These are phyloP conservation scores for Rhadinocentrus ornatus DNA, from an alignment of 2,797 vertebrate genomes.

Conservation along the genomic window DNA sequence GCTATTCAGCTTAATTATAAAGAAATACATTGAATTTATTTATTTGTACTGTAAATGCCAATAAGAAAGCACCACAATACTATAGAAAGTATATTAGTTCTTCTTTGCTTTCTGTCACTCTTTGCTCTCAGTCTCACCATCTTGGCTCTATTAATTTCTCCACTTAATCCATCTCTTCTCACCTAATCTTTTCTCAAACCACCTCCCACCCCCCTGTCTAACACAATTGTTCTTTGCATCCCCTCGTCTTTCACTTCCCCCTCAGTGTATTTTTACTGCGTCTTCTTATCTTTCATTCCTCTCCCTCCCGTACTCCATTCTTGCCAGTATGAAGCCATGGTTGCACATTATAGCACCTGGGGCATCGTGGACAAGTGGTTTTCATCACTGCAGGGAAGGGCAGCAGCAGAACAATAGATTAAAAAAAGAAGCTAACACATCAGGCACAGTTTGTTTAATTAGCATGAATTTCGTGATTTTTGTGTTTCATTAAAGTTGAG, in stretches of 20 bases:
- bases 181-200: slow-evolving; percentile 33
- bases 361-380: slow-evolving; percentile 42
- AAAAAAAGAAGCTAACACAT: slow-evolving; percentile 16
- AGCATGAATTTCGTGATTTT: neutral
- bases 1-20: slow-evolving; percentile 7
- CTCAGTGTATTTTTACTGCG: slow-evolving; percentile 35
- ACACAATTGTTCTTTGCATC: slow-evolving; percentile 29
- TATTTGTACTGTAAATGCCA: neutral
- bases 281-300: slow-evolving; percentile 41
- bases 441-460: slow-evolving; percentile 8
- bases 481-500: neutral
- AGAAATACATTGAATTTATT: neutral
- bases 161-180: slow-evolving; percentile 40
- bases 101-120: slow-evolving; percentile 8
- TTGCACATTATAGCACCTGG: slow-evolving; percentile 35
- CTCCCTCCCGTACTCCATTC: slow-evolving; percentile 37
- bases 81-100: neutral
- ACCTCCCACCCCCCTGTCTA: neutral
- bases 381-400: slow-evolving; percentile 58
- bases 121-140: neutral
- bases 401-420: slow-evolving; percentile 45
- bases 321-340: slow-evolving; percentile 30
- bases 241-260: slow-evolving; percentile 39
- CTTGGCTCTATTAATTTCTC: slow-evolving; percentile 35
- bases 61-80: neutral